A percentile compares a stretch with the other conserved stretches of the same genome.
These are phyloP conservation scores for Rhynchophorus ferrugineus DNA, from an alignment of 1,140 invertebrate species.

Conservation along the genomic window DNA sequence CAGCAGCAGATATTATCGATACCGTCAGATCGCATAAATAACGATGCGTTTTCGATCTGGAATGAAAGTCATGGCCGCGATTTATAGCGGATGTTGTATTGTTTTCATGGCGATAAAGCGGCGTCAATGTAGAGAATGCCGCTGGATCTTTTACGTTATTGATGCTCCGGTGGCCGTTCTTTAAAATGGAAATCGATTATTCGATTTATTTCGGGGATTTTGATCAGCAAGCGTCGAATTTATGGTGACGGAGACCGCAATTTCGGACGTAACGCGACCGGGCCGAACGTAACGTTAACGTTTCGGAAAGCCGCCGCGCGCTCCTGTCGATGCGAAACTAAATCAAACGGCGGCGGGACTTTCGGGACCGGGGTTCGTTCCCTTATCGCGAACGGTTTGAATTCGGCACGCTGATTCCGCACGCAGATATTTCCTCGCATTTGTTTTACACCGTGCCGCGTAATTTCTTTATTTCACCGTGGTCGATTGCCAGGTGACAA, in stretches of 20 bases:
- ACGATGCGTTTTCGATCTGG: conserved; percentile 13
- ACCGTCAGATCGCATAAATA: conserved; percentile 16
- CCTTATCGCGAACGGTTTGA: no score
- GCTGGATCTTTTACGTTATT: conserved; percentile 16
- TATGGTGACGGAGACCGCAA: neutral
- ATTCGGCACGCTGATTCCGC: no score
- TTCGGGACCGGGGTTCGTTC: no score
- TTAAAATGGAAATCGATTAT: conserved; percentile 16
- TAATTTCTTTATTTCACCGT: no score
- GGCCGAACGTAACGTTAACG: no score
- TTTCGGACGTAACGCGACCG: no score
- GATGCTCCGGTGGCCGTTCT: conserved; percentile 13
- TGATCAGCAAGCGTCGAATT: conserved; percentile 8
- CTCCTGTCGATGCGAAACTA: no score
- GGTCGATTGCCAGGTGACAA: no score
- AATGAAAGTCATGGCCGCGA: conserved; percentile 11
- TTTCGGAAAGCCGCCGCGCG: no score
- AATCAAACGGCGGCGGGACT: no score
- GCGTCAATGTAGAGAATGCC: conserved; percentile 14
- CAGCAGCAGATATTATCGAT: conserved; percentile 14
- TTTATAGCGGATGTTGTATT: conserved; percentile 18
- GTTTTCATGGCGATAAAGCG: conserved; percentile 15
- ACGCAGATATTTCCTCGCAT: no score
- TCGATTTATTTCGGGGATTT: conserved; percentile 13
- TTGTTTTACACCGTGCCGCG: no score